These are phyloP conservation scores for Asbolus verrucosus DNA, from an alignment of 1,140 invertebrate species.

Conservation along the genomic window DNA sequence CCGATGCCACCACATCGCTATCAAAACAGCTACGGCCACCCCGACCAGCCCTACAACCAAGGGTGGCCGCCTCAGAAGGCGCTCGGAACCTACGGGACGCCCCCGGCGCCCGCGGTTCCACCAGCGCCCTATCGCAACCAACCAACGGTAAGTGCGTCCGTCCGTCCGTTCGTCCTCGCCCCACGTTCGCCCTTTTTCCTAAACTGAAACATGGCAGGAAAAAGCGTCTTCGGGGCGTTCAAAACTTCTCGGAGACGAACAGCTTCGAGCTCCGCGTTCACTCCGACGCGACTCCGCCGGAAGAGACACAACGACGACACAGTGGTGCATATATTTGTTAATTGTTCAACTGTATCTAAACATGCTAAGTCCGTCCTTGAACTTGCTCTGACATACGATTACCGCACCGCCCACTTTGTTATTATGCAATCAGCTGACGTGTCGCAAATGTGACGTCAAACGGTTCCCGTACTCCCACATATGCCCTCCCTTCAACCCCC, in stretches of 20 bases:
- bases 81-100: slow-evolving; percentile 48
- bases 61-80: slow-evolving; percentile 61
- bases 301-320: slow-evolving; percentile 4
- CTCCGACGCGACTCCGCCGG: not conserved
- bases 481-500: slow-evolving; percentile 44
- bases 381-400: slow-evolving; percentile 62
- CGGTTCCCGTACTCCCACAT: slow-evolving; percentile 49
- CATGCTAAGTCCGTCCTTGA: slow-evolving; percentile 62
- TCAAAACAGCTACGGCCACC: slow-evolving; percentile 61
- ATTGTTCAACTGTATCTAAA: slow-evolving; percentile 44
- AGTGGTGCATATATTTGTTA: slow-evolving; percentile 36
- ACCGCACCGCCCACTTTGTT: slow-evolving; percentile 62
- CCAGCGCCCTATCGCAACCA: slow-evolving; percentile 62
- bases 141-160: slow-evolving; percentile 57
- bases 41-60: slow-evolving; percentile 62
- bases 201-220: slow-evolving; percentile 43
- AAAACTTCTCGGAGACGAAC: not conserved
- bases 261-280: too few relatives aligned
- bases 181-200: slow-evolving; percentile 33
- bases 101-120: slow-evolving; percentile 48
- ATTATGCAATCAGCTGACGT: slow-evolving; percentile 64
- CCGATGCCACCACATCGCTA: slow-evolving; percentile 60
- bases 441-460: slow-evolving; percentile 59
- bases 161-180: not conserved
- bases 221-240: slow-evolving; percentile 2